phyloP scores from a whole-genome alignment of 2,797 vertebrate genomes.

The Alectoris magna region DNA sequence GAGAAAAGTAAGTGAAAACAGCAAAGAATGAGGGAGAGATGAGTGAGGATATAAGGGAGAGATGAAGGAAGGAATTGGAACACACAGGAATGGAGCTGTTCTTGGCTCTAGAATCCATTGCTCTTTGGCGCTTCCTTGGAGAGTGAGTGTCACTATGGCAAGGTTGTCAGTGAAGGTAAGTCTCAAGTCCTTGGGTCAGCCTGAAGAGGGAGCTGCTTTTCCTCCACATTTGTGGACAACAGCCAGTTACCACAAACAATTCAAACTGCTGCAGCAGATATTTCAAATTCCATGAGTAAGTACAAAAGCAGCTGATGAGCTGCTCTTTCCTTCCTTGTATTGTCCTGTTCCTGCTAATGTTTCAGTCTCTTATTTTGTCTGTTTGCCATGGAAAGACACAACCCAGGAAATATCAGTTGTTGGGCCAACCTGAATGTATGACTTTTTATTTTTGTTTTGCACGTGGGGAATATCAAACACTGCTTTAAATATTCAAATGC shows the following conservation, averaged over 20 bases:
- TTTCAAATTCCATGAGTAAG: conserved; percentile 61
- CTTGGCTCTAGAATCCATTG: conserved; percentile 32
- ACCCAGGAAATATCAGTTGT: neutral
- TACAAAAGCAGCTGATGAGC: conserved; percentile 44
- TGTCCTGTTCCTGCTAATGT: conserved; percentile 9
- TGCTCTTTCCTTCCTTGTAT: conserved; percentile 44
- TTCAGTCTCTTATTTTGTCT: conserved; percentile 41
- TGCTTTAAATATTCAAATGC: neutral
- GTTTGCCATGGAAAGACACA: neutral
- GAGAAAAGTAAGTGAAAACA: conserved; percentile 15
- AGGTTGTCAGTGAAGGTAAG: conserved; percentile 68
- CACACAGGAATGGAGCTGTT: neutral
- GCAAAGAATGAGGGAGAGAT: neutral
- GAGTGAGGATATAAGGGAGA: conserved; percentile 38
- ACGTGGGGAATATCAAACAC: neutral
- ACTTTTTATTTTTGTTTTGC: neutral
- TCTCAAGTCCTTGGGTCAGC: conserved; percentile 35
- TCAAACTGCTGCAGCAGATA: conserved; percentile 8
- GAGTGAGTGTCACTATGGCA: conserved; percentile 30
- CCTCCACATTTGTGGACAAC: conserved; percentile 1
- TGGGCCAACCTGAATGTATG: neutral
- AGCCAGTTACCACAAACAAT: neutral
- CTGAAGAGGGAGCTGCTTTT: neutral
- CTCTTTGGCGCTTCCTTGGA: conserved; percentile 38
- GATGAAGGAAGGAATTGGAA: conserved; percentile 50